Conservation (phyloP, 2,888 invertebrate genomes). For the Steinernema scapterisci region DNA sequence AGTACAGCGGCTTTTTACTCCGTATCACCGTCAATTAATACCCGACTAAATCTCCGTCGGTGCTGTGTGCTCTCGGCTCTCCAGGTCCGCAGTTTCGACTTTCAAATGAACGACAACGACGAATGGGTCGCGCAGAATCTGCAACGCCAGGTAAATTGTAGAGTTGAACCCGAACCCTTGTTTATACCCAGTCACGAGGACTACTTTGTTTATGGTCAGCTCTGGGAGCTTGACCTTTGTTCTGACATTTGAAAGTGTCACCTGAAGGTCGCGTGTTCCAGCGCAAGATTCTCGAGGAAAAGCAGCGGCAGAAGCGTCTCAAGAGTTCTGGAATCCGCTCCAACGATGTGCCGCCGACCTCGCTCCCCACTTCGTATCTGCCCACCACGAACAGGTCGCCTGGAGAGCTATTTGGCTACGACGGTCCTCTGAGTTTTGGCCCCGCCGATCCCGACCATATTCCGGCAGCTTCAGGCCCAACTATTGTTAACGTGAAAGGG, state of each 20-base stretch:
- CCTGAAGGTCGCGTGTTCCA: constrained; percentile 41
- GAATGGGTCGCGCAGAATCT: constrained; percentile 55
- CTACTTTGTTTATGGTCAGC: background rate
- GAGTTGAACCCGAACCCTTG: too few relatives aligned
- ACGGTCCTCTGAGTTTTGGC: constrained; percentile 35
- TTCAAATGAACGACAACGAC: constrained; percentile 41
- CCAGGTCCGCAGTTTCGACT: background rate
- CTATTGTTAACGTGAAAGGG: constrained; percentile 50
- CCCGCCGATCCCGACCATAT: constrained; percentile 1
- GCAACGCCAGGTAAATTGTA: constrained; percentile 46
- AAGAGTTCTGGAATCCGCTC: constrained; percentile 47
- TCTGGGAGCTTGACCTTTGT: background rate
- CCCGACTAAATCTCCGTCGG: constrained; percentile 21
- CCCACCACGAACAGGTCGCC: background rate
- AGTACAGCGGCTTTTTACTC: constrained; percentile 31
- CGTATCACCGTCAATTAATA: constrained; percentile 33
- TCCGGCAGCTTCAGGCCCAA: constrained; percentile 36
- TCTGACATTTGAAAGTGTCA: background rate
- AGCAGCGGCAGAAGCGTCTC: constrained; percentile 58
- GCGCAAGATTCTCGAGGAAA: constrained; percentile 63
- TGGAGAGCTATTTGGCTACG: constrained; percentile 36
- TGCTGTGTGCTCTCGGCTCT: background rate
- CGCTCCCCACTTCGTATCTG: constrained; percentile 26
- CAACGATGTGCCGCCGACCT: constrained; percentile 36
- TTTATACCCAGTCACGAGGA: too few relatives aligned